A percentile compares a stretch with the other conserved stretches of the same genome.
These are phyloP conservation scores for Glomeris maerens DNA, from an alignment of 1,140 invertebrate genomes.

Conservation along the genomic window DNA sequence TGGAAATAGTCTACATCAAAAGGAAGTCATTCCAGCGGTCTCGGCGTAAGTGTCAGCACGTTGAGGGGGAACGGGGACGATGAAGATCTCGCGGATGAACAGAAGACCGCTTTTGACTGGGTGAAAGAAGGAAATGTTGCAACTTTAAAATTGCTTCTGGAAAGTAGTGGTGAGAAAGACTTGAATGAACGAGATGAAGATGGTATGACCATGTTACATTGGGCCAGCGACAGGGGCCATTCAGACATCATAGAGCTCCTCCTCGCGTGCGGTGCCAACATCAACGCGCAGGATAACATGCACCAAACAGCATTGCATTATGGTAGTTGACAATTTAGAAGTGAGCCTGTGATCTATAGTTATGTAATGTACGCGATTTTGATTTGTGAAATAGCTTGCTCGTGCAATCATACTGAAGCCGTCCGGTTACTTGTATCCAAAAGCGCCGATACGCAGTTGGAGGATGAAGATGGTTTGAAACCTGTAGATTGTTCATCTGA, in stretches of 20 bases:
- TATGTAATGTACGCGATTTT: not conserved
- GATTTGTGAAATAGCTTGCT: not conserved
- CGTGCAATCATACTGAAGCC: not conserved
- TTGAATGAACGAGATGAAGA: not conserved
- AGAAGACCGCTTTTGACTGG: slow-evolving; percentile 1
- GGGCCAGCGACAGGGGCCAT: slow-evolving; percentile 1
- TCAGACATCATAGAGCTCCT: not conserved
- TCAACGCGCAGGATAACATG: not conserved
- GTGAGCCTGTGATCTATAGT: not conserved
- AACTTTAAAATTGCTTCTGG: not conserved
- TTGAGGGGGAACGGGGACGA: not conserved
- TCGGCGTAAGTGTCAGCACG: not conserved
- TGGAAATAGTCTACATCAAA: too few species aligned
- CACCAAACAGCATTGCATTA: not conserved
- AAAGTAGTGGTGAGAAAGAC: not conserved
- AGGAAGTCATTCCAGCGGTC: not conserved
- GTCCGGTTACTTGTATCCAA: not conserved
- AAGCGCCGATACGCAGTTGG: not conserved
- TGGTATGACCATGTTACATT: not conserved
- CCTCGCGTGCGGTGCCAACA: not conserved
- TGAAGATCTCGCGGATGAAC: not conserved
- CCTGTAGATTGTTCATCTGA: not conserved
- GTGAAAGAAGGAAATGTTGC: not conserved
- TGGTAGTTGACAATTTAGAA: not conserved
- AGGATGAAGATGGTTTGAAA: not conserved